Base-by-base conservation (phyloP, 2,113 vertebrate species). In the Syrrhaptes paradoxus region DNA sequence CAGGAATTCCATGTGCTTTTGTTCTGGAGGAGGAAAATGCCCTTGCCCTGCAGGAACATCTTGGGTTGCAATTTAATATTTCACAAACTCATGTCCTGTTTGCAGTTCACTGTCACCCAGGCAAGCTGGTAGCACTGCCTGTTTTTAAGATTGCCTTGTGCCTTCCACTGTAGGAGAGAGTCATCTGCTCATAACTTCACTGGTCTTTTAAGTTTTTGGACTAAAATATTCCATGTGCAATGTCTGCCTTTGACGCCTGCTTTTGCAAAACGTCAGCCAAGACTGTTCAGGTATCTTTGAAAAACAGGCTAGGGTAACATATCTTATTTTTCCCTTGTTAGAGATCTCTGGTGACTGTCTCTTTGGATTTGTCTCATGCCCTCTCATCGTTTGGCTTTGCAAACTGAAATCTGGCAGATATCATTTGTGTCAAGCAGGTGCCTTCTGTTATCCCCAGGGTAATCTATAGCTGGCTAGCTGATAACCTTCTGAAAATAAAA, bases 401-500 rank as follows among this genome's bases (percentile, higher is more conserved):
- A 89, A 93, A 85, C 2, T 6, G 74, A 71, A 96, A 94, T 95
- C 85, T 96, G 95, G 93, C 93, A 93, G 78, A 28, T 75, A 93
- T 10, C 5, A 13, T 85, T 83, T 77, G 67, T 73, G 71, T 94
- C 89, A 93, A 83, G 87, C 57, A 95, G 89, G 32, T 90, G 78
- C 91, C 94, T 95, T 96, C 95, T 93, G 93, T 85, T 89, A 79
- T 73, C 41, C 63, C 20, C 1, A 2, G 34, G 28, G 75, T 85
- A 94, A 96, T 51, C 71, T 62, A 66, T 36, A 89, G 55, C 67
- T 88, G 91, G 67, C 81, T 93, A 93, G 88, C 81, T 79, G 45
- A 81, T 85, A 94, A 93, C 55, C 34, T 93, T 68, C 57, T 85
- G 84, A 85, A 93, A 95, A 93, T 54, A 92, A 95, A 93, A 73